Evolutionary conservation across 1,140 invertebrate species (phyloP), one percentile per base, ranked within the genome.

Genomic region (Platyscapa corneri): DNA sequence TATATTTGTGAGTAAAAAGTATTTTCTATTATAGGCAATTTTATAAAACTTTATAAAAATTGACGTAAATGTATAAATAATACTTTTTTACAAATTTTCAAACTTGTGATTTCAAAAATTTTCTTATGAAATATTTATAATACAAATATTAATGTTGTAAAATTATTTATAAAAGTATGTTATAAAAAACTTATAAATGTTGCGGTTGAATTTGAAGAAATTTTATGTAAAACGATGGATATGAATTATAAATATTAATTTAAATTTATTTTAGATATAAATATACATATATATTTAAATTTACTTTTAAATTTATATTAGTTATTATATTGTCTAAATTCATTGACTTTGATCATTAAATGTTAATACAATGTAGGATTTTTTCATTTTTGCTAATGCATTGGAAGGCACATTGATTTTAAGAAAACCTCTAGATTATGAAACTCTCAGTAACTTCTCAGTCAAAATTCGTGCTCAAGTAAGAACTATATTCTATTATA

Each of bases 391-490:
- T 90, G 94, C 96, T 18, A 97, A 97, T 91, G 96, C 97, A 72
- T 92, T 98, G n/a, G 97, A 98, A 92, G 97, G 97, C 32, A 97
- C 96, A 0, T 90, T 98, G 75, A 96, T 97, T 23, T 92, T 98
- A 16, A 95, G 95, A 81, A 96, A 96, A 90, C 95, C 97, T 5
- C 91, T 98, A 53, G 97, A 98, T 91, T 98, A 96, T 90, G 98
- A 98, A 93, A 95, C 94, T 2, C 92, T 97, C 79, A 95, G 95
- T 86, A 96, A 96, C 89, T 98, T 98, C 88, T 97, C 97, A 0
- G 95, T 98, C 6, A 95, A 94, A 64, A 95, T 98, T 85, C 94
- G 97, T 70, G 97, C 97, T 10, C 95, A 96, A 91, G 94, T 94
- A 87, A 89, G 89, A 85, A 70, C 56, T 30, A 81, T 65, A 32